These are phyloP conservation scores for Parazoanthus atlanticus DNA, from an alignment of 92 coral and sea anemone species.

Conservation along the genomic window DNA sequence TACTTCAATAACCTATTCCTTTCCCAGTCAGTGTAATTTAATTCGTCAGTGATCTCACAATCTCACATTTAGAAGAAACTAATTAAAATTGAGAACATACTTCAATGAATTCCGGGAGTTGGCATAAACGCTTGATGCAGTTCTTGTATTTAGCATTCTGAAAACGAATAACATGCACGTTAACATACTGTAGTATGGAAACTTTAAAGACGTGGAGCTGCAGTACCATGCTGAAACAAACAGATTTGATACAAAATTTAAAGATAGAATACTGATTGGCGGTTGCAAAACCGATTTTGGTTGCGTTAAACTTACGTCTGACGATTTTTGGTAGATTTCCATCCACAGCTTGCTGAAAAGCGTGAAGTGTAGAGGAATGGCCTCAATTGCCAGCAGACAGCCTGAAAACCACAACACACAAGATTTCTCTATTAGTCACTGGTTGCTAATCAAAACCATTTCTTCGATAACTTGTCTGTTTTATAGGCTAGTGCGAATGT, in stretches of 20 bases:
- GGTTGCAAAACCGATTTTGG: background rate
- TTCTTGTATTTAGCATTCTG: constrained; percentile 82
- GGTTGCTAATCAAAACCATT: too few species aligned
- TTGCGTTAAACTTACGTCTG: constrained; percentile 66
- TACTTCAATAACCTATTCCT: too few species aligned
- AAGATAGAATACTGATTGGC: background rate
- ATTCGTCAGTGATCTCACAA: background rate
- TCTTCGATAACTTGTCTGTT: background rate
- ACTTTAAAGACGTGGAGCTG: background rate
- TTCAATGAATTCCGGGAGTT: constrained; percentile 89
- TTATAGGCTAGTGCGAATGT: background rate
- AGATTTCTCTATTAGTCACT: background rate
- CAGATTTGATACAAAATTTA: background rate
- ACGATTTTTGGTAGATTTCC: constrained; percentile 92
- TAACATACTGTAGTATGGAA: background rate
- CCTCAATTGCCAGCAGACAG: constrained; percentile 94
- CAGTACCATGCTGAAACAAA: background rate
- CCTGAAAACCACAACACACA: constrained; percentile 49
- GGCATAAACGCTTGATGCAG: constrained; percentile 89
- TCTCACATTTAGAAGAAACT: background rate
- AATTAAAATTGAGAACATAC: constrained; percentile 50
- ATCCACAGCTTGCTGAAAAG: constrained; percentile 94
- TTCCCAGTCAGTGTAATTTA: too few species aligned
- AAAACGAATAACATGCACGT: background rate
- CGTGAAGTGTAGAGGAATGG: constrained; percentile 86